Conservation (phyloP, 2,797 vertebrate genomes). For the Ambastaia sidthimunki region DNA sequence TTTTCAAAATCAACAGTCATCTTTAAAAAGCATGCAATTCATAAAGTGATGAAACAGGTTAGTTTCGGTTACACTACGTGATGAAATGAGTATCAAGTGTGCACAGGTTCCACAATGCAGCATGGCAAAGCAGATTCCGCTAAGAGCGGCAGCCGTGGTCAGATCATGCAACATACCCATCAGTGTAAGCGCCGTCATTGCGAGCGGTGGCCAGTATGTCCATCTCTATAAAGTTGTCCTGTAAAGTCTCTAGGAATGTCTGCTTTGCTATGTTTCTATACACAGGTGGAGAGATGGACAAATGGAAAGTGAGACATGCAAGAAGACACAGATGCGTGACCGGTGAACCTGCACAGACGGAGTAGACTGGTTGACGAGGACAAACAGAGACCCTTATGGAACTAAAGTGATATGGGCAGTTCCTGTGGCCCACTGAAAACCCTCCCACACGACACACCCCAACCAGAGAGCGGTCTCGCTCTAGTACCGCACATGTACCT, state of each 20-base stretch:
- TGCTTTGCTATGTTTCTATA: constrained; percentile 99
- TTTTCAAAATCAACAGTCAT: constrained; percentile 18
- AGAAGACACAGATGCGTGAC: constrained; percentile 67
- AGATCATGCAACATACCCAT: constrained; percentile 92
- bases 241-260: constrained; percentile 99
- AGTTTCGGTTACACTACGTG: neutral
- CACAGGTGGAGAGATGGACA: constrained; percentile 94
- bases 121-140: constrained; percentile 73
- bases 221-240: constrained; percentile 99
- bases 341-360: constrained; percentile 62
- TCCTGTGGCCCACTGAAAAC: constrained; percentile 50
- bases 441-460: constrained; percentile 52
- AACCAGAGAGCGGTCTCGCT: neutral
- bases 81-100: constrained; percentile 34
- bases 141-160: constrained; percentile 62
- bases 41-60: constrained; percentile 14
- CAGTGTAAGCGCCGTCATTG: constrained; percentile 91
- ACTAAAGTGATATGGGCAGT: constrained; percentile 71
- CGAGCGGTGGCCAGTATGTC: constrained; percentile 96
- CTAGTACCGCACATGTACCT: constrained; percentile 71
- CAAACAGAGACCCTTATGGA: constrained; percentile 75
- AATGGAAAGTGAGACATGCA: constrained; percentile 89
- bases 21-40: constrained; percentile 15
- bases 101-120: constrained; percentile 58
- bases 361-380: constrained; percentile 57